Percentiles rank a stretch among this genome's conserved stretches.
These are phyloP conservation scores for Oncorhynchus gorbuscha DNA, from an alignment of 2,113 vertebrate species.

Conservation along the genomic window DNA sequence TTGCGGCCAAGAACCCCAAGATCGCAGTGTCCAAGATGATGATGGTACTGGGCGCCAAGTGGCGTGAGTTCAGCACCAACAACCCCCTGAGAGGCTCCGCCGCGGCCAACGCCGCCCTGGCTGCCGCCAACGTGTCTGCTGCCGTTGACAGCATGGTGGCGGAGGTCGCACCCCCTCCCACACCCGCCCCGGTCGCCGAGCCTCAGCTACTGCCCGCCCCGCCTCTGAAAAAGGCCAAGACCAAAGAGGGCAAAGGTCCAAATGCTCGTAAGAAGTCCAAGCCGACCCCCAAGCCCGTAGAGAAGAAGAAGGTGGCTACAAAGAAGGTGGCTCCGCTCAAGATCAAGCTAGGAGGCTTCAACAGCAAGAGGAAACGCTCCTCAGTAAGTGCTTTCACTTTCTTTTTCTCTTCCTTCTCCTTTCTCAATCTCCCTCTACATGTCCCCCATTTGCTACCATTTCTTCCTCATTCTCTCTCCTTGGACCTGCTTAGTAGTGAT, in stretches of 20 bases:
- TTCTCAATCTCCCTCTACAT: too few relatives aligned
- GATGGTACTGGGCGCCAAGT: constrained; percentile 98
- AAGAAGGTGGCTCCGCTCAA: constrained; percentile 98
- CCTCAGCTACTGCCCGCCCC: too few relatives aligned
- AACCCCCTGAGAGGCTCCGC: constrained; percentile 95
- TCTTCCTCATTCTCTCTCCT: too few relatives aligned
- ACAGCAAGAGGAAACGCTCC: constrained; percentile 96
- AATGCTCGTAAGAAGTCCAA: constrained; percentile 86
- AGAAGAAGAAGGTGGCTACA: constrained; percentile 93
- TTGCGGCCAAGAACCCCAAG: constrained; percentile 97
- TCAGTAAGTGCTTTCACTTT: constrained; percentile 75
- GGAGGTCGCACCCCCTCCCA: constrained; percentile 48
- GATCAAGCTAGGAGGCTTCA: constrained; percentile 97
- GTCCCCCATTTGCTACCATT: too few relatives aligned
- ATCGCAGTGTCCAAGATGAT: constrained; percentile 99
- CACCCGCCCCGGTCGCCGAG: too few relatives aligned
- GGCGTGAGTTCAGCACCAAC: constrained; percentile 98
- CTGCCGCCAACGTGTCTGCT: constrained; percentile 87
- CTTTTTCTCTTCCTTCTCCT: background rate
- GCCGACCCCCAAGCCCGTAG: constrained; percentile 81
- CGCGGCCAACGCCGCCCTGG: constrained; percentile 88
- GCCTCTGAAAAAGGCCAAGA: constrained; percentile 86
- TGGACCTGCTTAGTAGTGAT: too few relatives aligned
- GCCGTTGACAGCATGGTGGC: constrained; percentile 91
- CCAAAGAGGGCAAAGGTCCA: constrained; percentile 98